These are phyloP conservation scores for Pharmacophagus antenor DNA, from an alignment of 2,888 invertebrate species.

Conservation along the genomic window DNA sequence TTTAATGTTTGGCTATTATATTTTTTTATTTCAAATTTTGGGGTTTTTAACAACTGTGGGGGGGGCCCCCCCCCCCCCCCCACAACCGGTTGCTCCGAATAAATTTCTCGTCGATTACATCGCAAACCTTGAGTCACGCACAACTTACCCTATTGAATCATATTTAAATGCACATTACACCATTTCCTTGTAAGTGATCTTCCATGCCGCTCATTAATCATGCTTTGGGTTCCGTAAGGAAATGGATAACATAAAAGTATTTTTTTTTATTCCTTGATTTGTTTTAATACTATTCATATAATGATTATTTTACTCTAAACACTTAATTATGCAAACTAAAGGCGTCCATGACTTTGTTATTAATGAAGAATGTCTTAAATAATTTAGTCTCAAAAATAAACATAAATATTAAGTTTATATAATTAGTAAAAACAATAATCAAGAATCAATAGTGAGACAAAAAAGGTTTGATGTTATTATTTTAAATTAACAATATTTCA, in stretches of 20 bases:
- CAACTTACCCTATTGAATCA: conserved; percentile 47
- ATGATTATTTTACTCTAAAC: background rate
- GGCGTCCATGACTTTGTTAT: too few relatives aligned
- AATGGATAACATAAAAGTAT: background rate
- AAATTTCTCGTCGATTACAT: conserved; percentile 62
- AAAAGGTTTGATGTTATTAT: too few relatives aligned
- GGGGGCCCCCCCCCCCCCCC: conserved; percentile 39
- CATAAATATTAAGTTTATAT: too few relatives aligned
- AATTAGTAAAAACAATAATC: too few relatives aligned
- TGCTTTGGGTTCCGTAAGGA: conserved; percentile 40
- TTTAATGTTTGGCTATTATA: conserved; percentile 59
- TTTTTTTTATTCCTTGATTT: too few relatives aligned
- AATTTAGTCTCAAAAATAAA: too few relatives aligned
- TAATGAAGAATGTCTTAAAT: too few relatives aligned
- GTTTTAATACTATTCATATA: too few relatives aligned
- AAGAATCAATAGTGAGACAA: too few relatives aligned
- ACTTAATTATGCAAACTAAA: too few relatives aligned
- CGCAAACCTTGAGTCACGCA: conserved; percentile 53
- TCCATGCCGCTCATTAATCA: conserved; percentile 49
- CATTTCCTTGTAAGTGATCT: conserved; percentile 58
- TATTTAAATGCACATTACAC: conserved; percentile 69
- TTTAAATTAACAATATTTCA: too few relatives aligned
- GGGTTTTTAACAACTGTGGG: conserved; percentile 58
- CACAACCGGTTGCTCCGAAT: conserved; percentile 45
- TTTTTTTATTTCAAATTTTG: conserved; percentile 61